Conservation (phyloP, 2,888 invertebrate species). For the Acanthosepion pharaonis region DNA sequence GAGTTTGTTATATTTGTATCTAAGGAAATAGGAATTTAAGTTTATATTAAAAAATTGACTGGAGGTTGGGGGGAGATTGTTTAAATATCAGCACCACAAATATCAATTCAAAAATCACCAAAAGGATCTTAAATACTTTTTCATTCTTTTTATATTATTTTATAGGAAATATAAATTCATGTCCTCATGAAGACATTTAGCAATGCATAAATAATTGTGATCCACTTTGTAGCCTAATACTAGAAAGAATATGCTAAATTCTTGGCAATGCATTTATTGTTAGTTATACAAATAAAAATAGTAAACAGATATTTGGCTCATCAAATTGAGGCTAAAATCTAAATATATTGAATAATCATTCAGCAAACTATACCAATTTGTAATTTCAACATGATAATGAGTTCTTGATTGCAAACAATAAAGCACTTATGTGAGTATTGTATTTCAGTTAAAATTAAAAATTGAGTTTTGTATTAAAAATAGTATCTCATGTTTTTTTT, state of each 20-base stretch:
- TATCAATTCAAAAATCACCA: no score
- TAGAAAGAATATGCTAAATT: no score
- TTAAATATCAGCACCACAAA: no score
- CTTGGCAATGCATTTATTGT: background rate
- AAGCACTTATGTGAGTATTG: conserved; percentile 33
- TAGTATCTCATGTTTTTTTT: background rate
- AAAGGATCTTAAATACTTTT: no score
- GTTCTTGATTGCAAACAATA: background rate
- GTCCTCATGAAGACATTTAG: background rate
- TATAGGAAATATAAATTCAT: background rate
- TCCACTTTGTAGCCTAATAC: background rate
- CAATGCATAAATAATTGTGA: background rate
- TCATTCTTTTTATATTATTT: no score
- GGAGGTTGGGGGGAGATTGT: no score
- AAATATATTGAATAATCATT: background rate
- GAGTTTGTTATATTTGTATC: no score
- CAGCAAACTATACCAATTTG: background rate
- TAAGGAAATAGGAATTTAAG: no score
- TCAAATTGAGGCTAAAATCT: background rate
- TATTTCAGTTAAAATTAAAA: background rate
- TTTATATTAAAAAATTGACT: no score
- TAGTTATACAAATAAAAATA: background rate
- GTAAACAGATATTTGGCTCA: background rate
- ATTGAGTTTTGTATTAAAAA: background rate
- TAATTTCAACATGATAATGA: background rate